Base-by-base conservation (phyloP, 1,140 invertebrate species). In the Drosophila azteca region DNA sequence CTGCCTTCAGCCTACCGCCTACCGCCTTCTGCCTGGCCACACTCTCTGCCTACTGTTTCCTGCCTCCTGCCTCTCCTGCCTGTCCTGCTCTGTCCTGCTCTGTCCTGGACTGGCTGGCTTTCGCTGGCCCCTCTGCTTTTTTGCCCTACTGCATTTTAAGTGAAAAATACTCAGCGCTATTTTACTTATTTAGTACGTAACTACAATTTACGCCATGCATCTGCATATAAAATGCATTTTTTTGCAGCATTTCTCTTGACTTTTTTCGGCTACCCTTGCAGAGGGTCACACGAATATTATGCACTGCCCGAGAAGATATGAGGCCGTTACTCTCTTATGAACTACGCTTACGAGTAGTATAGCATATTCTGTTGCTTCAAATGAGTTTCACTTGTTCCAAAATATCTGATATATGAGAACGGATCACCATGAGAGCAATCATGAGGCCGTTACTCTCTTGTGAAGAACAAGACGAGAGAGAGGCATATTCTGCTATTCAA, bases 131-230 rank as follows among this genome's bases (percentile, higher is more conserved):
- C 54, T 55, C 69, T 76, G 61, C 26, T 67, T 77, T 67, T 77
- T 70, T 77, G 77, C 55, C 64, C 68, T 77, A 68, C 75, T 79
- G 75, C 76, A 78, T 88, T 84, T 88, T 88, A 88, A 89, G 84
- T 89, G 82, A 90, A 90, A 90, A 90, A 90, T 82, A 88, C 82
- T 90, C 87, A 90, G 79, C 68, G 79, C 77, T 72, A 90, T 90
- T 90, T 90, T 84, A 81, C 88, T 90, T 90, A 90, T 90, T 90
- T 90, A 90, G 82, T 87, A 80, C 77, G 83, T 75, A 88, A 88
- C 83, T 88, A 87, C 83, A 88, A 88, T 88, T 88, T 88, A 85
- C 82, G 82, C 82, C 82, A 78, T 82, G 83, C 82, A 85, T 85
- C 82, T 85, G 82, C 82, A 85, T 85, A 88, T 82, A 88, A 87